Evolutionary conservation across 2,113 vertebrate genomes (phyloP), one percentile per base, ranked within the genome.

Genomic region (Ramphastos sulfuratus): DNA sequence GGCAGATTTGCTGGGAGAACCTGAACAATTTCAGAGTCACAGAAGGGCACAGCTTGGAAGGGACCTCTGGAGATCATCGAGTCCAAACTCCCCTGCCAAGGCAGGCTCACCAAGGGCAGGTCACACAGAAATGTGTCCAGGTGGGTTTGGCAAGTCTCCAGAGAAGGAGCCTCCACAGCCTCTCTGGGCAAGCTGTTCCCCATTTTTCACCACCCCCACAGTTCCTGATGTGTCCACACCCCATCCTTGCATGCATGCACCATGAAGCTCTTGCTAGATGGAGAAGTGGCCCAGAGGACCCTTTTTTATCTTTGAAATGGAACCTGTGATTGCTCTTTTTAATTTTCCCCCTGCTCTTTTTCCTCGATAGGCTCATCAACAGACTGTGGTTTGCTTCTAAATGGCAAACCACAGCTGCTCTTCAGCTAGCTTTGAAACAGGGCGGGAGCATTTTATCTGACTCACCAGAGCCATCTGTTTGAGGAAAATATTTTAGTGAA

Each of bases 401-500:
- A 93, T 78, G 77, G 71, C 77, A 90, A 75, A 58, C 39, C 52
- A 37, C 0, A 1, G 58, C 65, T 70, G 63, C 81, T 86, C 86
- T 89, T 78, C 83, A 96, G 56, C 50, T 61, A 16, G n/a, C 71
- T 75, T 50, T 39, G 78, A 90, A 92, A 73, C 76, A 58, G 74
- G 77, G 31, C 12, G 16, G 71, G 74, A 58, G 81, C 76, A 59
- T 89, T 92, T 75, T 84, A 64, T 92, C 86, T 93, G 91, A 93
- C 71, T 96, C 95, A 95, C 44, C 93, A 67, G 66, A 84, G 30
- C 93, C 93, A 92, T 95, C 94, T 95, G 95, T 46, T 94, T 73
- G 17, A 79, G 74, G 39, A 58, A 87, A 93, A 82, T 95, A 93
- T 89, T 94, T 87, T 61, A 87, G 66, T 91, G 91, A 93, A 91